Conservation (phyloP, 2,888 invertebrate species). For the Pseudococcus longispinus region DNA sequence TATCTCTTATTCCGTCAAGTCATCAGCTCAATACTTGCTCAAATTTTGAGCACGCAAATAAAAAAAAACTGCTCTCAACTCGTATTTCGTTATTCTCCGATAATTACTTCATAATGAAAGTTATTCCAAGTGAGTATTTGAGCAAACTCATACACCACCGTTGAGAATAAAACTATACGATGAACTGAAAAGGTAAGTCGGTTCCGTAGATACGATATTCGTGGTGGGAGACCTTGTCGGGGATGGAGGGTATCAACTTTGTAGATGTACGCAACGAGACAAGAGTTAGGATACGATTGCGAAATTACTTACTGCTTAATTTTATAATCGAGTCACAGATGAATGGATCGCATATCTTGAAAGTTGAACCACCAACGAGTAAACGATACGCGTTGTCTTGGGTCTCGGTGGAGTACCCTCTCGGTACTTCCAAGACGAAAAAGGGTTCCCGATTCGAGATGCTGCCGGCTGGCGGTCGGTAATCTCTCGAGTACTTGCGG, state of each 20-base stretch:
- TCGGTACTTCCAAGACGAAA: too few relatives aligned
- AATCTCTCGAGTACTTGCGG: background rate
- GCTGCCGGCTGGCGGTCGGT: background rate
- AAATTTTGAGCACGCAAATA: too few relatives aligned
- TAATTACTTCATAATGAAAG: too few relatives aligned
- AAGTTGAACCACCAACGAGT: background rate
- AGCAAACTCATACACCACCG: too few relatives aligned
- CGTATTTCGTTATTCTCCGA: too few relatives aligned
- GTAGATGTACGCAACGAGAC: background rate
- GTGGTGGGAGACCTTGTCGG: background rate
- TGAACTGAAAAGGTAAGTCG: background rate
- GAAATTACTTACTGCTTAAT: constrained; percentile 4
- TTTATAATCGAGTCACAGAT: constrained; percentile 39
- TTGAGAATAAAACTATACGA: background rate
- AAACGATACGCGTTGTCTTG: background rate
- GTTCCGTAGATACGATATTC: background rate
- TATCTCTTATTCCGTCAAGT: too few relatives aligned
- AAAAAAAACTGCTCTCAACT: too few relatives aligned
- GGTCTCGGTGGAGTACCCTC: background rate
- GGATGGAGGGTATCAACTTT: too few relatives aligned
- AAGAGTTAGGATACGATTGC: background rate
- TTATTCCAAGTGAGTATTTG: too few relatives aligned
- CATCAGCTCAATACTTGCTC: too few relatives aligned
- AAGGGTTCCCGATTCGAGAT: background rate
- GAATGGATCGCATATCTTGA: background rate